A percentile compares a stretch with the other conserved stretches of the same genome.
phyloP scores from a whole-genome alignment of 2,888 invertebrate species.

The Julus scanicus region DNA sequence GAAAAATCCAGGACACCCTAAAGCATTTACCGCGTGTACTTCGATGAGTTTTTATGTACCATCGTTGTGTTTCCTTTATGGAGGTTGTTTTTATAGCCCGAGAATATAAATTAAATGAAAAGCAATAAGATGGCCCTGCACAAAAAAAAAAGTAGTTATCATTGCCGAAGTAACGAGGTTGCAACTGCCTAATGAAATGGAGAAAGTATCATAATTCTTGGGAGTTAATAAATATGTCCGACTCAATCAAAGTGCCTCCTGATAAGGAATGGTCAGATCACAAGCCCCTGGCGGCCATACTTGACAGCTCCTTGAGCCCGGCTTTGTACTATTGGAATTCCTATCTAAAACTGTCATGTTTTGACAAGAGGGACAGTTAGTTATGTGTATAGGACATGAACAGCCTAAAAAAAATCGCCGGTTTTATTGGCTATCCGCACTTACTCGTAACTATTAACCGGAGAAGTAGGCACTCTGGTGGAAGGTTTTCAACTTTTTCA shows the following conservation, averaged over 20 bases:
- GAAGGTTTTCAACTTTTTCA: background rate
- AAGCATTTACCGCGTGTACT: constrained; percentile 26
- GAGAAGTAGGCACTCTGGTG: background rate
- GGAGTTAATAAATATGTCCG: constrained; percentile 53
- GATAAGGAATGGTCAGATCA: constrained; percentile 37
- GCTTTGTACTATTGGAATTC: constrained; percentile 40
- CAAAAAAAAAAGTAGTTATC: constrained; percentile 50
- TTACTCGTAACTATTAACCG: background rate
- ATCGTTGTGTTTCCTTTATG: background rate
- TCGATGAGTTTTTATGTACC: constrained; percentile 40
- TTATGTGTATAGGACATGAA: constrained; percentile 30
- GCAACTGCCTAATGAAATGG: constrained; percentile 51
- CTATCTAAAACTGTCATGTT: constrained; percentile 44
- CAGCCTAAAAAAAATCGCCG: background rate
- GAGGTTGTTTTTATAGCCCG: constrained; percentile 35
- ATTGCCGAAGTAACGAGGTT: constrained; percentile 49
- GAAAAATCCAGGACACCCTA: constrained; percentile 34
- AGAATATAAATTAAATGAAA: constrained; percentile 50
- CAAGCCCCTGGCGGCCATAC: constrained; percentile 41
- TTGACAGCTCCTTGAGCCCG: constrained; percentile 47
- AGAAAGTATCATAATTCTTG: constrained; percentile 52
- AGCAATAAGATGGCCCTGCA: constrained; percentile 37
- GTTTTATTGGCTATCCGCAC: constrained; percentile 15
- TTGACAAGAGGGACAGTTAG: constrained; percentile 45
- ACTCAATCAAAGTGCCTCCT: constrained; percentile 52